phyloP scores from a whole-genome alignment of 1,140 invertebrate species.

The Ephestia elutella region DNA sequence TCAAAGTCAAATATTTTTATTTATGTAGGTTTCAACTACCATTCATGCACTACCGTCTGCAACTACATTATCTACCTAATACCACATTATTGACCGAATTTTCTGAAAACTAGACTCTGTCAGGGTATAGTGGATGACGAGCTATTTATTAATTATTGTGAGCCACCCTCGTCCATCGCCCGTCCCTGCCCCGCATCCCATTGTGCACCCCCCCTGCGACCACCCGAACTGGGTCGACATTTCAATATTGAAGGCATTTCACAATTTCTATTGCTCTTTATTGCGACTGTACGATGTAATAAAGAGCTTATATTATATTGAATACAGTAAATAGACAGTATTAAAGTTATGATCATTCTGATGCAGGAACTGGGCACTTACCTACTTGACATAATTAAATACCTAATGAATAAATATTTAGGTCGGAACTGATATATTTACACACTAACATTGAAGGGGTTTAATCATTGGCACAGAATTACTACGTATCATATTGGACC shows the following conservation, averaged over 20 bases:
- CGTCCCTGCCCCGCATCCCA: constrained; percentile 10
- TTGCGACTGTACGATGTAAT: constrained; percentile 50
- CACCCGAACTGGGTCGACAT: constrained; percentile 57
- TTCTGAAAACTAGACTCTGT: background rate
- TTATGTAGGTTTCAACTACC: too few relatives aligned
- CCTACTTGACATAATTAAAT: too few relatives aligned
- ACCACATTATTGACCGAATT: too few relatives aligned
- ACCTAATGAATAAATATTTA: too few relatives aligned
- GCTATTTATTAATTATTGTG: constrained; percentile 48
- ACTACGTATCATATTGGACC: too few relatives aligned
- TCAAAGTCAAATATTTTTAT: too few relatives aligned
- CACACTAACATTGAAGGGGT: too few relatives aligned
- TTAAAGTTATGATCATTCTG: constrained; percentile 13
- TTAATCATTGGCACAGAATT: too few relatives aligned
- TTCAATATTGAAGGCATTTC: constrained; percentile 67
- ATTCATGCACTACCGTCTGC: too few relatives aligned
- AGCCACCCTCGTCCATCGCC: constrained; percentile 14
- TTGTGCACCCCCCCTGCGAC: constrained; percentile 22
- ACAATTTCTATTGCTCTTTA: constrained; percentile 61
- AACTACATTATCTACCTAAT: too few relatives aligned
- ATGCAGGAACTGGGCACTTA: background rate
- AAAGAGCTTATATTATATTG: constrained; percentile 56
- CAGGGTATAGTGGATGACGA: constrained; percentile 40
- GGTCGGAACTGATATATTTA: too few relatives aligned
- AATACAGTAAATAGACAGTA: constrained; percentile 35